A percentile compares a stretch with the other conserved stretches of the same genome.
phyloP scores from a whole-genome alignment of 2,797 vertebrate genomes.

The Florisuga fusca region DNA sequence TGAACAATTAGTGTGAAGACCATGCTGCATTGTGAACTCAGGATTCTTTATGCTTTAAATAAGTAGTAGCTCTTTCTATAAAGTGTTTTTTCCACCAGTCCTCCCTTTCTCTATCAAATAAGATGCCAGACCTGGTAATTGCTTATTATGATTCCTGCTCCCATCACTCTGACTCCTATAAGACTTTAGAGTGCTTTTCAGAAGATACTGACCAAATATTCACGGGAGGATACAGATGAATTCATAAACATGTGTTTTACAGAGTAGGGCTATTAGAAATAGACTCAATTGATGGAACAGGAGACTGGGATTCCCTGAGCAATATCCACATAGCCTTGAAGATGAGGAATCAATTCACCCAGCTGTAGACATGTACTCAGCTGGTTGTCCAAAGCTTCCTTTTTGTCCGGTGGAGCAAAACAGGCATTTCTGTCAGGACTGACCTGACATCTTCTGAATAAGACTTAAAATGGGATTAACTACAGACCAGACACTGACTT shows the following conservation, averaged over 20 bases:
- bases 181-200: neutral
- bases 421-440: neutral
- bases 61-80: neutral
- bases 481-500: neutral
- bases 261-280: neutral
- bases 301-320: neutral
- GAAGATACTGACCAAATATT: neutral
- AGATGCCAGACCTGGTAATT: neutral
- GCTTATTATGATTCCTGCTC: neutral
- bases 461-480: neutral
- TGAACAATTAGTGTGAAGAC: neutral
- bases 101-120: neutral
- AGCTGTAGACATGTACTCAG: neutral
- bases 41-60: neutral
- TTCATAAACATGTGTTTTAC: neutral
- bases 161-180: neutral
- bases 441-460: neutral
- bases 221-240: neutral
- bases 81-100: neutral
- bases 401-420: constrained; percentile 18
- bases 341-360: neutral
- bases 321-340: neutral
- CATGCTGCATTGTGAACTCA: neutral
- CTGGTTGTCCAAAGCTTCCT: neutral
- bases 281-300: neutral